Evolutionary conservation across 2,888 invertebrate genomes (phyloP).

Genomic region (Drosophila paracracens): DNA sequence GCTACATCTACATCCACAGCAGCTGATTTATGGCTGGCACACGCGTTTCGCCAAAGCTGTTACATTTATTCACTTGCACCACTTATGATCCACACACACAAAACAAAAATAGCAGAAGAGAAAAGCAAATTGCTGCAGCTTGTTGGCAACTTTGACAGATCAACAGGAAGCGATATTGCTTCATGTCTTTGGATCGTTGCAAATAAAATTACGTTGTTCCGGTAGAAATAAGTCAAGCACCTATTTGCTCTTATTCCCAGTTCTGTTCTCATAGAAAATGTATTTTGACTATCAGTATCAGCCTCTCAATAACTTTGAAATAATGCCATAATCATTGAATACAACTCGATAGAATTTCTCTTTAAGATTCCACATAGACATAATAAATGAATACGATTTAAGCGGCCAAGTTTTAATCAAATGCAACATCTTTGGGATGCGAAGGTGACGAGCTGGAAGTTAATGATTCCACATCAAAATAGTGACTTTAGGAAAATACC

Average conservation of each 20-base stretch:
- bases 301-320: neutral
- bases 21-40: conserved; percentile 64
- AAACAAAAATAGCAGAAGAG: neutral
- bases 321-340: neutral
- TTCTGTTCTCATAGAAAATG: neutral
- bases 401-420: neutral
- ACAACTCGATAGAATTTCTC: neutral
- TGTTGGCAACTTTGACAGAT: conserved; percentile 14
- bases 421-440: neutral
- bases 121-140: neutral
- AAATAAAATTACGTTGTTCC: neutral
- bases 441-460: neutral
- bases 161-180: conserved; percentile 28
- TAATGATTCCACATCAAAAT: neutral
- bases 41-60: conserved; percentile 46
- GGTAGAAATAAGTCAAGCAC: neutral
- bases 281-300: neutral
- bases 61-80: conserved; percentile 47
- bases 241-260: neutral
- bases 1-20: conserved; percentile 8
- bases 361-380: neutral
- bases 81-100: conserved; percentile 12
- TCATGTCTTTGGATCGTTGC: neutral
- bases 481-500: neutral
- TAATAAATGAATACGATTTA: no score